Evolutionary conservation across 2,113 vertebrate species (phyloP).

Genomic region (Trichomycterus rosablanca): DNA sequence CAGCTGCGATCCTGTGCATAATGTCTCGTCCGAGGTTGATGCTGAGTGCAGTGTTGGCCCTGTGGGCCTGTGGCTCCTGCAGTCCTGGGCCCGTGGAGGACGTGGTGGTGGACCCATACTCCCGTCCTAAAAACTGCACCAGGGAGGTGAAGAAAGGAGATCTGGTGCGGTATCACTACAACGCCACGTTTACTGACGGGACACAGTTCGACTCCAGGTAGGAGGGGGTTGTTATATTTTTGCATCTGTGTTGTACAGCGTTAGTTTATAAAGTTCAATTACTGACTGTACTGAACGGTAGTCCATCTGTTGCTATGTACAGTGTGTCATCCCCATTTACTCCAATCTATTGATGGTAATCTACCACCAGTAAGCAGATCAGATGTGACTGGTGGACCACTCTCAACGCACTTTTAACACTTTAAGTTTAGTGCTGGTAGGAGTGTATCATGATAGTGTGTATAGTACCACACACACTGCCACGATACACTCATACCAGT

Average conservation of each 20-base stretch:
- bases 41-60: constrained; percentile 51
- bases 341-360: too few relatives aligned
- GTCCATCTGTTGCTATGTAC: too few relatives aligned
- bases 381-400: too few relatives aligned
- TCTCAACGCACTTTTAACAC: too few relatives aligned
- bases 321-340: too few relatives aligned
- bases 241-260: background rate
- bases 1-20: background rate
- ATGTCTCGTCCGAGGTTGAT: constrained; percentile 34
- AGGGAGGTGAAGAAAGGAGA: constrained; percentile 83
- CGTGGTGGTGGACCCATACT: constrained; percentile 83
- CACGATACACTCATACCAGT: too few relatives aligned
- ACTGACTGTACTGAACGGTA: too few relatives aligned
- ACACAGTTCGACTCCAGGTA: constrained; percentile 93
- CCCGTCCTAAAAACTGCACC: constrained; percentile 73
- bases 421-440: too few relatives aligned
- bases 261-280: too few relatives aligned
- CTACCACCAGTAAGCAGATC: too few relatives aligned
- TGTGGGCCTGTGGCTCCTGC: constrained; percentile 52
- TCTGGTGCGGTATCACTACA: constrained; percentile 91
- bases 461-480: too few relatives aligned
- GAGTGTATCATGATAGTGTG: too few relatives aligned
- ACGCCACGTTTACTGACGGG: constrained; percentile 86
- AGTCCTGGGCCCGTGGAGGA: constrained; percentile 85
- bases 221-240: background rate